Evolutionary conservation across 2,888 invertebrate genomes (phyloP).

Genomic region (Drosophila hawaiiensis): DNA sequence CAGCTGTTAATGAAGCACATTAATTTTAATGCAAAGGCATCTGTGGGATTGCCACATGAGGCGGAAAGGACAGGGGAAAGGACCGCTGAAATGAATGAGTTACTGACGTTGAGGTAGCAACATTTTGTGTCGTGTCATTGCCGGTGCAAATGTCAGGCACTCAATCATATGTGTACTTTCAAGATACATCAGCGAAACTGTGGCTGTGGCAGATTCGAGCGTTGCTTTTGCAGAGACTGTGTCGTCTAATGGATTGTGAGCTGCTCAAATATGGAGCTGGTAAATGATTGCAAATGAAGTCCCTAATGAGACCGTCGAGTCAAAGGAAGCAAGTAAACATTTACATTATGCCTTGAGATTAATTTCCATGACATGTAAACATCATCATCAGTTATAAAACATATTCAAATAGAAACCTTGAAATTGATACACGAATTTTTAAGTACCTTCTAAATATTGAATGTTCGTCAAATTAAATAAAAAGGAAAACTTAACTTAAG

Average conservation of each 20-base stretch:
- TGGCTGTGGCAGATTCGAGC: conserved; percentile 26
- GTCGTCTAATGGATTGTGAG: conserved; percentile 1
- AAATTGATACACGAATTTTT: not conserved
- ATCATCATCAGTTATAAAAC: not conserved
- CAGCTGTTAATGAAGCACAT: conserved; percentile 66
- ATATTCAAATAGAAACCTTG: not conserved
- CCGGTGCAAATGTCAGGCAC: conserved; percentile 61
- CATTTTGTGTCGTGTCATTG: conserved; percentile 42
- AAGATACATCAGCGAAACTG: conserved; percentile 17
- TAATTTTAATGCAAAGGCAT: conserved; percentile 67
- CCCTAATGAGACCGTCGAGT: not conserved
- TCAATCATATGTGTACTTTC: conserved; percentile 58
- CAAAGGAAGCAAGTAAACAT: no score
- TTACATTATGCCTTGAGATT: not conserved
- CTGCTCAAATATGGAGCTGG: not conserved
- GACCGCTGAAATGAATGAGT: conserved; percentile 61
- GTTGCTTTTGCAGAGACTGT: conserved; percentile 5
- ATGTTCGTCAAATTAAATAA: not conserved
- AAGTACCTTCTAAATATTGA: not conserved
- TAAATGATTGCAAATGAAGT: not conserved
- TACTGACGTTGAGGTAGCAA: conserved; percentile 44
- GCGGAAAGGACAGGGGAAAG: not conserved
- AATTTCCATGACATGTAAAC: not conserved
- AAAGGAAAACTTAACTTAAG: no score
- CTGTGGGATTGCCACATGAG: conserved; percentile 21